These are phyloP conservation scores for Hippopotamus amphibius DNA, from an alignment of 2,113 vertebrate genomes.

Conservation along the genomic window DNA sequence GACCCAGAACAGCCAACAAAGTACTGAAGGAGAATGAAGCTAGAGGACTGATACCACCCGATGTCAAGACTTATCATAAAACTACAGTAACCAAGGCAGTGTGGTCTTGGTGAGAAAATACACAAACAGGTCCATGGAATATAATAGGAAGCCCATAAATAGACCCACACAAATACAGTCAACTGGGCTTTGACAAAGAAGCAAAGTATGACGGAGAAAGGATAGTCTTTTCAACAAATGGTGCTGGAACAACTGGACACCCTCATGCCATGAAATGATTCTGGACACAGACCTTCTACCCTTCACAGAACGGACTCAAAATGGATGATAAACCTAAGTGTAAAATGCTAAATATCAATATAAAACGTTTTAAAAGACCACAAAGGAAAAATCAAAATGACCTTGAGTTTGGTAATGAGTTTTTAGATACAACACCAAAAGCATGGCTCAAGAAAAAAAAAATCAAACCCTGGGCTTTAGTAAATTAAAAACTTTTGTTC, in stretches of 20 bases:
- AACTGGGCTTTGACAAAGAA: background rate
- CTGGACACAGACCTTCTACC: background rate
- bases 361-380: background rate
- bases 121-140: background rate
- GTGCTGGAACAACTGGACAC: background rate
- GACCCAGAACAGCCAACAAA: background rate
- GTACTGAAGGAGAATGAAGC: background rate
- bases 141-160: background rate
- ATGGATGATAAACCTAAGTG: background rate
- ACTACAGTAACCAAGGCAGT: background rate
- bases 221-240: background rate
- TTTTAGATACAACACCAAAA: background rate
- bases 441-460: background rate
- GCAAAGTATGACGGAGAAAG: background rate
- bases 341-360: background rate
- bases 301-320: background rate
- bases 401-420: background rate
- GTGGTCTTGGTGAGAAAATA: background rate
- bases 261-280: background rate
- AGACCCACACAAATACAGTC: background rate
- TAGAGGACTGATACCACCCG: background rate
- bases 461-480: background rate
- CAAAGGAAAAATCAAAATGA: background rate
- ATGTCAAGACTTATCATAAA: background rate
- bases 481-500: background rate